Evolutionary conservation across 2,113 vertebrate genomes (phyloP).

Genomic region (Cryptoleucopteryx plumbea): DNA sequence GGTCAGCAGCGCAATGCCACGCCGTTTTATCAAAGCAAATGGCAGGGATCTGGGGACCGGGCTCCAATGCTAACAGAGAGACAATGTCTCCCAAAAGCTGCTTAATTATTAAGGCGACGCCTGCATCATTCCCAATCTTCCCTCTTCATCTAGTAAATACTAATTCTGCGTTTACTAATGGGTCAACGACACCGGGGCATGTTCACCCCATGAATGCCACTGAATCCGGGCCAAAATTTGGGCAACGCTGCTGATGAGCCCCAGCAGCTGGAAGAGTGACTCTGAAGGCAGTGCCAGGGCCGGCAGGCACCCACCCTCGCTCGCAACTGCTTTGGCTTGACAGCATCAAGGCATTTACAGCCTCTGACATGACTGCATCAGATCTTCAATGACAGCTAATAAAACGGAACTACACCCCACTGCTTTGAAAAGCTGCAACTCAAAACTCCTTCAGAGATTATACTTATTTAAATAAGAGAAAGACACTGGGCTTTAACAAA

Average conservation of each 20-base stretch:
- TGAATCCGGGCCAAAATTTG: background rate
- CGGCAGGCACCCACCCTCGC: background rate
- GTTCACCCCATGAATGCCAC: background rate
- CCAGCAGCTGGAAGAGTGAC: background rate
- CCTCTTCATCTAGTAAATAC: background rate
- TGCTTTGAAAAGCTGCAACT: conserved; percentile 43
- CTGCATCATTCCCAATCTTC: background rate
- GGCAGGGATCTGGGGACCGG: background rate
- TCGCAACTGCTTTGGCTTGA: background rate
- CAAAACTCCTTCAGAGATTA: conserved; percentile 34
- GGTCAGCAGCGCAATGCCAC: background rate
- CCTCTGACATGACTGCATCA: conserved; percentile 1
- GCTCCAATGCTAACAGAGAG: background rate
- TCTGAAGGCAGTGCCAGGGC: background rate
- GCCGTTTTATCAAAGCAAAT: background rate
- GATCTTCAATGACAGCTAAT: conserved; percentile 52
- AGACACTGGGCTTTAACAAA: conserved; percentile 22
- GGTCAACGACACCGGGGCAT: background rate
- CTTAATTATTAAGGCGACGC: background rate
- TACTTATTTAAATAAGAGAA: conserved; percentile 53
- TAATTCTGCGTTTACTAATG: background rate
- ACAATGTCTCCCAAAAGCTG: background rate
- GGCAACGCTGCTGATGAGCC: background rate
- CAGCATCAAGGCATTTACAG: conserved; percentile 37
- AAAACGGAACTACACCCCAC: conserved; percentile 47